Evolutionary conservation across 2,888 invertebrate species (phyloP), one percentile per base, ranked within the genome.

Genomic region (Odontomyia ornata): DNA sequence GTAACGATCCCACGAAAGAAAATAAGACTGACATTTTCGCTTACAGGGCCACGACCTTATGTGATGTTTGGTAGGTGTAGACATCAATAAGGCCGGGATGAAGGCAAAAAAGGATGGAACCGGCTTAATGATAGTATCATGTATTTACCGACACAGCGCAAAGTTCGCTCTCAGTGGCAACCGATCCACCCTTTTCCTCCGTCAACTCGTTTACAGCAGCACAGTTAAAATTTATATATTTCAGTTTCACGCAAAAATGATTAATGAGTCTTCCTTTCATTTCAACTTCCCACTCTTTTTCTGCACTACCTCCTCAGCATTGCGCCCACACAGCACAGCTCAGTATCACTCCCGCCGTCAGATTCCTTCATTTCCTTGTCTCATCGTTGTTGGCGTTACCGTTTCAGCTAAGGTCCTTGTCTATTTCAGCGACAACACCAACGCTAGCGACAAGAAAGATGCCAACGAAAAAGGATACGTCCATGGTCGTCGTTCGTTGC

Each of bases 191-290:
- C 46, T 18, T 13, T 23, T 60, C 60, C 60, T 15, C 69, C 71
- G 76, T 76, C 69, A 75, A 75, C 77, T 72, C 77, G 75, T 77
- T 43, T 75, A 62, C 73, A 77, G 77, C 76, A 57, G 78, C n/a
- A n/a, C n/a, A 77, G 78, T 78, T 78, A 78, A 78, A 78, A 78
- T 78, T 78, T 78, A 78, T 78, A 78, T 78, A 78, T 78, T 78
- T 78, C 78, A 78, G 78, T 78, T 78, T 78, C 78, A 78, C 78
- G 78, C 78, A 78, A 78, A 78, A 78, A 78, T 78, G 78, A 78
- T 78, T 78, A 78, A 78, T 78, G 78, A 78, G 77, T 75, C 21
- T 65, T 56, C 76, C 60, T 75, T 60, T 36, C 57, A 46, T 64
- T 62, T 64, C 60, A 64, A 46, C 46, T 25, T 52, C 36, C 57